A percentile compares a stretch with the other conserved stretches of the same genome.
phyloP scores from a whole-genome alignment of 2,113 vertebrate genomes.

The Coracopsis vasa region DNA sequence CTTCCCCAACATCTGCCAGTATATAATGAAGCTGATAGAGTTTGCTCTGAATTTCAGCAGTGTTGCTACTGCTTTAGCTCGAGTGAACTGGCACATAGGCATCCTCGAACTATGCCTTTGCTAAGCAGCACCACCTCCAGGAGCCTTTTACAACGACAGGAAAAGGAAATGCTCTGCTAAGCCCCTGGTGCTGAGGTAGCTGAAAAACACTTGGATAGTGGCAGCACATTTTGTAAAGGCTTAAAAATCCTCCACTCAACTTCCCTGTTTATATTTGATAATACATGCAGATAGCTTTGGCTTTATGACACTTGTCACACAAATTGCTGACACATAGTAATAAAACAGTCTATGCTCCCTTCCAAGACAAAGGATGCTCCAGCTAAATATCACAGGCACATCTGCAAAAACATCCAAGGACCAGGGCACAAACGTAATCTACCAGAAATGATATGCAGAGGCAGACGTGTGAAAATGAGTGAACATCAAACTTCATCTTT shows the following conservation, averaged over 20 bases:
- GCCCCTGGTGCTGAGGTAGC: background rate
- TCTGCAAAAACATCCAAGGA: background rate
- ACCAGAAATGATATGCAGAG: background rate
- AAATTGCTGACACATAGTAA: background rate
- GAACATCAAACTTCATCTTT: background rate
- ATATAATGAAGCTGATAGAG: background rate
- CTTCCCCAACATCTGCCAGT: background rate
- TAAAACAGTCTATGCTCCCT: background rate
- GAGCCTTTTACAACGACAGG: background rate
- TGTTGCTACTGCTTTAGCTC: background rate
- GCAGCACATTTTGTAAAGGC: background rate
- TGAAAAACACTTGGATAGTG: background rate
- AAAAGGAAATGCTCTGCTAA: background rate
- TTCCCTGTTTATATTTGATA: background rate
- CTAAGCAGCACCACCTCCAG: conserved; percentile 56
- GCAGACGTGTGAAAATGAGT: accelerated
- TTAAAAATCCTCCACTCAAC: background rate
- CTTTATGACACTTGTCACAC: background rate
- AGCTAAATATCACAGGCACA: accelerated
- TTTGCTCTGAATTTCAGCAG: background rate
- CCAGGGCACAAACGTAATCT: background rate
- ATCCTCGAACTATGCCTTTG: background rate
- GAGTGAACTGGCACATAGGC: background rate
- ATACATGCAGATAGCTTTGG: background rate
- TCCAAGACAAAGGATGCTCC: background rate